phyloP scores from a whole-genome alignment of 2,113 vertebrate species.

The Nesoenas mayeri region DNA sequence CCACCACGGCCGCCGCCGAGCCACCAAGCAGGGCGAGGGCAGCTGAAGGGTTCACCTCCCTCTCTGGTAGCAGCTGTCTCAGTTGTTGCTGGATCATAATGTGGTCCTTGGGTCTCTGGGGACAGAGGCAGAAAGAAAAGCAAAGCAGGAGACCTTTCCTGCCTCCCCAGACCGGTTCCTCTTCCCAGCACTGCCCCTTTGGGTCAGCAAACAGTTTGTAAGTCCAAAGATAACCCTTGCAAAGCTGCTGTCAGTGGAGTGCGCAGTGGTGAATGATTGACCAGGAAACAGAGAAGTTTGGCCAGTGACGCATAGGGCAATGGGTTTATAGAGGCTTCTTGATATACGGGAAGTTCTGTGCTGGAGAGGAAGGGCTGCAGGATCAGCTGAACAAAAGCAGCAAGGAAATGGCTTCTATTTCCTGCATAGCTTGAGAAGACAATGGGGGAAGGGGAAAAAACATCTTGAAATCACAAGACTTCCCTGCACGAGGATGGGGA shows the following conservation, averaged over 20 bases:
- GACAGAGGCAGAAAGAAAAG: neutral
- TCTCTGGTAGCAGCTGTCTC: conserved; percentile 1
- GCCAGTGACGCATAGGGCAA: neutral
- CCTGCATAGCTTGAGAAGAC: neutral
- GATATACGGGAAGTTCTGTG: neutral
- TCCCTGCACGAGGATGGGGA: neutral
- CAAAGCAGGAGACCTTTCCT: neutral
- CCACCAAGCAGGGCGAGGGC: neutral
- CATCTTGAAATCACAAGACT: neutral
- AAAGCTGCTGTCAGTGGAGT: neutral
- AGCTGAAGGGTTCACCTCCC: neutral
- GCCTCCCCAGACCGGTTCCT: neutral
- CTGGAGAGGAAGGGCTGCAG: neutral
- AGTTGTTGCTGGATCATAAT: neutral
- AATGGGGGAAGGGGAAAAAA: neutral
- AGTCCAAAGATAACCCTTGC: neutral
- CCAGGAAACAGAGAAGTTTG: neutral
- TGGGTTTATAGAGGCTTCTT: neutral
- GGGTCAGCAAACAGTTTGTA: neutral
- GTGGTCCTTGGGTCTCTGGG: accelerated
- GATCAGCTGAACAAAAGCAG: neutral
- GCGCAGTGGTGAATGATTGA: conserved; percentile 20
- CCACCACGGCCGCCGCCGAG: neutral
- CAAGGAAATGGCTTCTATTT: conserved; percentile 1
- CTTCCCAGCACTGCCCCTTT: neutral